phyloP scores from a whole-genome alignment of 2,797 vertebrate genomes.

The Tolypeutes matacus region DNA sequence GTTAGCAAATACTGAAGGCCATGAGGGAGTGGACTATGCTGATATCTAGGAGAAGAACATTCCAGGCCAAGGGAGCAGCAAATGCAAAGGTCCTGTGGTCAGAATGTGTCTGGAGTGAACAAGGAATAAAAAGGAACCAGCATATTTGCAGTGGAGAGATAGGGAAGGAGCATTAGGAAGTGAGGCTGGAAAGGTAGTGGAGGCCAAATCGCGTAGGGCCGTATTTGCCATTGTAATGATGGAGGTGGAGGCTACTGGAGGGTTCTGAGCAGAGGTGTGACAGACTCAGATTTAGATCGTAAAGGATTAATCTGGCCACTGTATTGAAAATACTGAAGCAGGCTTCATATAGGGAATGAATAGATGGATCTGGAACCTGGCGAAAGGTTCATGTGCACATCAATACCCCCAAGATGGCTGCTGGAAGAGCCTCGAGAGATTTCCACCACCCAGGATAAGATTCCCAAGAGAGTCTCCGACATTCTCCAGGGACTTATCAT shows the following conservation, averaged over 20 bases:
- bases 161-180: background rate
- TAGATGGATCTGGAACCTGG: too few species aligned
- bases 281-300: background rate
- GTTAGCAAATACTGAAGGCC: slow-evolving; percentile 35
- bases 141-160: background rate
- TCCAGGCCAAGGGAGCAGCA: background rate
- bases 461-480: too few species aligned
- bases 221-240: slow-evolving; percentile 6
- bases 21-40: background rate
- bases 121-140: background rate
- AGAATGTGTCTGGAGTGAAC: background rate
- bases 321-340: background rate
- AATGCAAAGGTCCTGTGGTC: background rate
- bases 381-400: too few species aligned
- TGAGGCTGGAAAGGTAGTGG: background rate
- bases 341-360: too few species aligned
- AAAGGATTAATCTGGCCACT: background rate
- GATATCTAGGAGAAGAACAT: background rate
- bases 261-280: background rate
- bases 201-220: background rate
- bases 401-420: too few species aligned
- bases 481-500: too few species aligned
- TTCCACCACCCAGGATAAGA: too few species aligned
- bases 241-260: background rate
- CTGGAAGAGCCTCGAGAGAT: too few species aligned